These are phyloP conservation scores for Chloebia gouldiae DNA, from an alignment of 2,113 vertebrate species.

Conservation along the genomic window DNA sequence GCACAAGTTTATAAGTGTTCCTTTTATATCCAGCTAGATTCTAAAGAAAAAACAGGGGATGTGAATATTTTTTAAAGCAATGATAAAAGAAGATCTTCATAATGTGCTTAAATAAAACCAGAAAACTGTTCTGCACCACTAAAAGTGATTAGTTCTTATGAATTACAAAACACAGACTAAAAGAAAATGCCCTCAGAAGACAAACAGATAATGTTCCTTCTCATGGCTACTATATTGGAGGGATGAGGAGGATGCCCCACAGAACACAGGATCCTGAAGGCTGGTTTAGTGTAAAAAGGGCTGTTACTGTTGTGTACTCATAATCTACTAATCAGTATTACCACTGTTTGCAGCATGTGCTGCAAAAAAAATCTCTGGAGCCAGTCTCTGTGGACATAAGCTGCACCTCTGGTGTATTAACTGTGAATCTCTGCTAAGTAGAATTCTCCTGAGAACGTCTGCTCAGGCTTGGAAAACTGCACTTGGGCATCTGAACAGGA, in stretches of 20 bases:
- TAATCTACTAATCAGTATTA: neutral
- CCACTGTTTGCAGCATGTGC: neutral
- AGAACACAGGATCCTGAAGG: neutral
- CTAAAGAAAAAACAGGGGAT: neutral
- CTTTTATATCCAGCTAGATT: neutral
- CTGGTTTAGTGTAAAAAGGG: neutral
- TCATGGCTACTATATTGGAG: neutral
- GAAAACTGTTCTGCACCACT: neutral
- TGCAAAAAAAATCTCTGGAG: neutral
- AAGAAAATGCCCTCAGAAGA: neutral
- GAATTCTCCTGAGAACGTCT: neutral
- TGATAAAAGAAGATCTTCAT: neutral
- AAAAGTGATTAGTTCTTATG: neutral
- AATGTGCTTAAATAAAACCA: neutral
- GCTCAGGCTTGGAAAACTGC: neutral
- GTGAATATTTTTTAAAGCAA: neutral
- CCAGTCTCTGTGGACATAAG: neutral
- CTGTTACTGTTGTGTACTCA: neutral
- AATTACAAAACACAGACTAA: neutral
- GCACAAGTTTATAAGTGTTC: neutral
- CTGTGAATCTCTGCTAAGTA: neutral
- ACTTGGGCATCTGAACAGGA: neutral
- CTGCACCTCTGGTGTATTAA: neutral
- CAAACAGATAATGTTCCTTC: fast-evolving
- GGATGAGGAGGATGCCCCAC: neutral